A percentile compares a stretch with the other conserved stretches of the same genome.
Evolutionary conservation across 1,140 invertebrate genomes (phyloP).

Genomic region (Belonocnema kinseyi): DNA sequence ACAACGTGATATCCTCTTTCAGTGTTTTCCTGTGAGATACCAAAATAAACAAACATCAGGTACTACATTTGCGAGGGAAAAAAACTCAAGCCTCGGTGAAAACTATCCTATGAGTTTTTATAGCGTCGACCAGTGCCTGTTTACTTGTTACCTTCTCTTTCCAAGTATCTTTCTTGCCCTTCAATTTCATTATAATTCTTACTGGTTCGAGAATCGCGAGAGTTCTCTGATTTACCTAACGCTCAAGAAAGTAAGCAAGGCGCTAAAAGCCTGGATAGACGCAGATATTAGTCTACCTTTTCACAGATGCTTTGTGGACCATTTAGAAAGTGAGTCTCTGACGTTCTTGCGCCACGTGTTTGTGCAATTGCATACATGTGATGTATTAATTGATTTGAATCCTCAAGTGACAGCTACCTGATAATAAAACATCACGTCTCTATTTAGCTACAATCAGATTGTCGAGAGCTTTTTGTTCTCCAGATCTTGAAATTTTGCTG

Average conservation of each 20-base stretch:
- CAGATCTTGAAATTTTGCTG: not conserved
- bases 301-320: too few species aligned
- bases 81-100: not conserved
- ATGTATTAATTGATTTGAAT: not conserved
- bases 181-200: too few species aligned
- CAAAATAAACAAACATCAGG: constrained; percentile 25
- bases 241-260: too few species aligned
- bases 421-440: not conserved
- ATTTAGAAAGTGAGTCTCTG: not conserved
- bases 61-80: not conserved
- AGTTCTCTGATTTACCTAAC: too few species aligned
- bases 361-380: not conserved
- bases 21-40: not conserved
- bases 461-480: not conserved
- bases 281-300: not conserved
- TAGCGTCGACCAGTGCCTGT: too few species aligned
- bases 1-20: too few species aligned
- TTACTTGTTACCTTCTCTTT: too few species aligned
- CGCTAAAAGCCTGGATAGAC: too few species aligned
- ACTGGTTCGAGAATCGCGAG: too few species aligned
- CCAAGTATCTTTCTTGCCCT: too few species aligned
- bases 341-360: constrained; percentile 10
- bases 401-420: not conserved
- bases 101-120: not conserved
- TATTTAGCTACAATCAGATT: not conserved